Evolutionary conservation across 2,888 invertebrate genomes (phyloP).

Genomic region (Himalopsyche tibetana): DNA sequence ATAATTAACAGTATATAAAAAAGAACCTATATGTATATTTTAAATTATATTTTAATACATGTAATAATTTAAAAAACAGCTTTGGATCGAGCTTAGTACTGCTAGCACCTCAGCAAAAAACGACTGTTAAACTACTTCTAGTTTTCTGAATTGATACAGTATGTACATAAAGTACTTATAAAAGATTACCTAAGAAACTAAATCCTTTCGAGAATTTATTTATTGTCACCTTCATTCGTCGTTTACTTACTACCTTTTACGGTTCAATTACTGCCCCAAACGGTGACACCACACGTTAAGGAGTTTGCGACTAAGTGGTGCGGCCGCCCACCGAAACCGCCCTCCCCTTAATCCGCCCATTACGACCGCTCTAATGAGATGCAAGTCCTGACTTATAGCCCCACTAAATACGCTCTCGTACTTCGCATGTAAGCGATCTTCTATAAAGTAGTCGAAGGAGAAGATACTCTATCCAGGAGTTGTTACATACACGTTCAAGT

Average conservation of each 20-base stretch:
- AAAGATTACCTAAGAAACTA: too few species aligned
- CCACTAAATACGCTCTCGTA: conserved; percentile 55
- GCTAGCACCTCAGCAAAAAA: too few species aligned
- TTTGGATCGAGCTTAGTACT: too few species aligned
- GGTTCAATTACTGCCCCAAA: neutral
- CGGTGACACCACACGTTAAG: conserved; percentile 1
- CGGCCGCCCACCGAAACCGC: conserved; percentile 45
- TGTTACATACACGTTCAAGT: neutral
- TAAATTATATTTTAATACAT: too few species aligned
- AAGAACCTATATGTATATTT: too few species aligned
- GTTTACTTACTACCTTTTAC: neutral
- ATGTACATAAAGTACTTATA: too few species aligned
- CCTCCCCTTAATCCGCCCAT: conserved; percentile 55
- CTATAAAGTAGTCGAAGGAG: neutral
- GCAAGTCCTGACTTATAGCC: conserved; percentile 59
- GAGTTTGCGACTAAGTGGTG: neutral
- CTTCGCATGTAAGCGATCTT: conserved; percentile 29
- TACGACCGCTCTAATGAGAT: conserved; percentile 59
- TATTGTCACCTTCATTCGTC: neutral
- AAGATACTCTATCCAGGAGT: conserved; percentile 41
- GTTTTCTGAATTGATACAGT: too few species aligned
- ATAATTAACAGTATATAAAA: too few species aligned
- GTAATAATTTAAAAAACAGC: too few species aligned
- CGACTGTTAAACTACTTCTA: too few species aligned
- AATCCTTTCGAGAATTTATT: neutral